Percentiles rank a stretch among this genome's conserved stretches.
phyloP scores from a whole-genome alignment of 2,888 invertebrate species.

The Apodemia mormo region DNA sequence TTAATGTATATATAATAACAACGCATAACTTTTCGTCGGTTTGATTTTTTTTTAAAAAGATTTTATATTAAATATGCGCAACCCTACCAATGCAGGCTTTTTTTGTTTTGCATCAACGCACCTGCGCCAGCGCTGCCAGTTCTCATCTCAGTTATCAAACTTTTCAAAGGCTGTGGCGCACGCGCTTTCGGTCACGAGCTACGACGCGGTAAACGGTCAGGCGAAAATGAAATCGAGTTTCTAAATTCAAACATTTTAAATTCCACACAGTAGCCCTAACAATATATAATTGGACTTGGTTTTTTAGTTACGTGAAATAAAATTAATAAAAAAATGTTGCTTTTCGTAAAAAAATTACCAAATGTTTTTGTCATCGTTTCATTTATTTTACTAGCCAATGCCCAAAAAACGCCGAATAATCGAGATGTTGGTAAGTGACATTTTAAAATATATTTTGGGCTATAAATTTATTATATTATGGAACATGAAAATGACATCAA shows the following conservation, averaged over 20 bases:
- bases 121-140: conserved; percentile 43
- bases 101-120: conserved; percentile 40
- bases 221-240: conserved; percentile 67
- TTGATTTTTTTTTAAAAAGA: too few relatives aligned
- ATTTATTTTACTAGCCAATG: conserved; percentile 67
- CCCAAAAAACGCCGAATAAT: conserved; percentile 65
- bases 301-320: conserved; percentile 30
- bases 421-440: conserved; percentile 68
- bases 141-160: conserved; percentile 59
- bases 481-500: neutral
- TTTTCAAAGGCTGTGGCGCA: conserved; percentile 64
- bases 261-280: conserved; percentile 20
- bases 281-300: conserved; percentile 26
- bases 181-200: conserved; percentile 56
- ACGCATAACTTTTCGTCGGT: too few relatives aligned
- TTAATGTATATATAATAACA: too few relatives aligned
- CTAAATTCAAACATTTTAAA: conserved; percentile 48
- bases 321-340: conserved; percentile 54
- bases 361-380: conserved; percentile 65
- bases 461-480: neutral
- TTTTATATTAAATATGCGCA: neutral
- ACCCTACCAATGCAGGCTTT: conserved; percentile 33
- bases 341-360: conserved; percentile 59
- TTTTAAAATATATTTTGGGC: neutral
- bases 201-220: conserved; percentile 51